These are phyloP conservation scores for Eupithecia pulchellata DNA, from an alignment of 2,888 invertebrate species.

Conservation along the genomic window DNA sequence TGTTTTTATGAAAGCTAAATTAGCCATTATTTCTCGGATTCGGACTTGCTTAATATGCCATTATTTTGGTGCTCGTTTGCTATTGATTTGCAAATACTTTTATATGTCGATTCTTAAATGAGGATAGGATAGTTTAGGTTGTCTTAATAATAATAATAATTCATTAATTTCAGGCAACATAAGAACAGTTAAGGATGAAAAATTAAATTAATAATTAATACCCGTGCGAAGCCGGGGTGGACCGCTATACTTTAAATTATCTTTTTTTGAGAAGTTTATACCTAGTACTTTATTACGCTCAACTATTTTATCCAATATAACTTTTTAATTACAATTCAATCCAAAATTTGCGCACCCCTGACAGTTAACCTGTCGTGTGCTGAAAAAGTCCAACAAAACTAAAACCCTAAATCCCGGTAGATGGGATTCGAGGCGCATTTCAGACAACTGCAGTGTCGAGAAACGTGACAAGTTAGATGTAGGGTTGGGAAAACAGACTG, in stretches of 20 bases:
- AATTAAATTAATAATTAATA: no score
- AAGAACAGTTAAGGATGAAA: no score
- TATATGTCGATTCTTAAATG: background rate
- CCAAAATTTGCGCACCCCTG: background rate
- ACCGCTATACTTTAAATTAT: no score
- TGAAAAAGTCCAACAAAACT: conserved; percentile 43
- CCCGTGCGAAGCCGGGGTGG: no score
- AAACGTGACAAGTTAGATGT: conserved; percentile 50
- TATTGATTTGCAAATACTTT: background rate
- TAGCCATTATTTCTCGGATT: background rate
- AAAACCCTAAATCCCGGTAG: conserved; percentile 51
- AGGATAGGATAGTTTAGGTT: no score
- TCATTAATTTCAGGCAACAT: no score
- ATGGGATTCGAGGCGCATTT: conserved; percentile 57
- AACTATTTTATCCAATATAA: background rate
- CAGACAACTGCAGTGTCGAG: conserved; percentile 55
- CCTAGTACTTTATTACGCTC: no score
- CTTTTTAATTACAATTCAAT: background rate
- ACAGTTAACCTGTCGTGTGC: conserved; percentile 8
- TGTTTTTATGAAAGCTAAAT: conserved; percentile 14
- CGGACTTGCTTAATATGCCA: background rate
- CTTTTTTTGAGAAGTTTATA: no score
- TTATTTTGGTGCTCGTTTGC: background rate
- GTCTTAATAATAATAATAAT: no score
- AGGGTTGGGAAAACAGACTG: conserved; percentile 39